Percentiles rank a stretch among this genome's conserved stretches.
phyloP scores from a whole-genome alignment of 2,797 vertebrate species.

The Chromis chromis region DNA sequence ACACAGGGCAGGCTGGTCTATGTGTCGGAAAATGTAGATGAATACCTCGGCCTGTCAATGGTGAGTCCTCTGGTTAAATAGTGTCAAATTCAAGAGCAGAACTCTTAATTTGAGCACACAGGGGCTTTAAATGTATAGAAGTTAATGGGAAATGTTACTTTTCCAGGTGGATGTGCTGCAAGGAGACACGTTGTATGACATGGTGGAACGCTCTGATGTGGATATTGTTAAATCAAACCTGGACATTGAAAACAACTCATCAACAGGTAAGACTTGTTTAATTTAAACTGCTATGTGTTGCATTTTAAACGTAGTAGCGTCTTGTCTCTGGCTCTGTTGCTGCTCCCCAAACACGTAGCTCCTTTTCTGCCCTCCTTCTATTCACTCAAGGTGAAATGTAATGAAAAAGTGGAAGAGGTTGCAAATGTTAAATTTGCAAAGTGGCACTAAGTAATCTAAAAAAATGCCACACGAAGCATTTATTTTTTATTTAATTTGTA shows the following conservation, averaged over 20 bases:
- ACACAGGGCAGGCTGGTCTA: slow-evolving; percentile 85
- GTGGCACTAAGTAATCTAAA: neutral
- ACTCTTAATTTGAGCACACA: neutral
- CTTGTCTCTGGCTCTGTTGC: neutral
- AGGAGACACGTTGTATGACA: slow-evolving; percentile 84
- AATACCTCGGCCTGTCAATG: slow-evolving; percentile 88
- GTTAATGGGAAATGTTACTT: slow-evolving; percentile 21
- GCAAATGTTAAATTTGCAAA: no score
- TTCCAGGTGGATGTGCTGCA: slow-evolving; percentile 88
- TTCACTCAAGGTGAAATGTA: neutral
- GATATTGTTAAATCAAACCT: slow-evolving; percentile 75
- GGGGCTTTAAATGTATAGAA: neutral
- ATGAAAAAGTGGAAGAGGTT: no score
- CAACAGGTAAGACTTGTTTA: slow-evolving; percentile 72
- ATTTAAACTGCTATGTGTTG: neutral
- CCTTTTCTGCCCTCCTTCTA: neutral
- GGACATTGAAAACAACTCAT: slow-evolving; percentile 58
- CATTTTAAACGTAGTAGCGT: no score
- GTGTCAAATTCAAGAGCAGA: neutral
- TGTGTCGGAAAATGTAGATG: slow-evolving; percentile 87
- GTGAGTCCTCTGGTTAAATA: slow-evolving; percentile 73
- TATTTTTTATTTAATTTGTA: neutral
- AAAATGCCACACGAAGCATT: neutral
- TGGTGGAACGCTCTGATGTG: slow-evolving; percentile 76
- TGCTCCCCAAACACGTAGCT: no score